Evolutionary conservation across 2,113 vertebrate genomes (phyloP).

Genomic region (Glaucomys volans): DNA sequence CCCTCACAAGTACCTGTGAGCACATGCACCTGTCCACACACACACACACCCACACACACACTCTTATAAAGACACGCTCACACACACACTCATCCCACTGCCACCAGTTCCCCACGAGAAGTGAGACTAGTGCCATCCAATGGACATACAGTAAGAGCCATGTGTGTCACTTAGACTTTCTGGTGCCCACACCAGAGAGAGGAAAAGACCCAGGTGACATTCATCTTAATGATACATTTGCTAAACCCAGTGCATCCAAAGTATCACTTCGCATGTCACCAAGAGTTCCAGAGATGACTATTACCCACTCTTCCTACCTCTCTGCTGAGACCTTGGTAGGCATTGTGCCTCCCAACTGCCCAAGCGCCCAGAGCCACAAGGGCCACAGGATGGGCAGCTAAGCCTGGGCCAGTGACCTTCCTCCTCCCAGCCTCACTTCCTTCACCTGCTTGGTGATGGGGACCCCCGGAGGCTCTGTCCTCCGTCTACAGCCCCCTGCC

Average conservation of each 20-base stretch:
- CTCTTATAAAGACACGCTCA: too few species aligned
- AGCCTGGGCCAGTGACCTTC: background rate
- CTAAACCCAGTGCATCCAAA: background rate
- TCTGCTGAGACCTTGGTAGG: background rate
- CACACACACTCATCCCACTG: background rate
- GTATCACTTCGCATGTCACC: background rate
- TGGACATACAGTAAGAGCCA: background rate
- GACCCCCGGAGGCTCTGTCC: fast-evolving
- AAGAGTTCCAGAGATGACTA: background rate
- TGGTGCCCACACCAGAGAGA: background rate
- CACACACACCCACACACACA: background rate
- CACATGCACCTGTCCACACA: background rate
- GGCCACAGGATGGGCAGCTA: fast-evolving
- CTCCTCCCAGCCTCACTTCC: background rate
- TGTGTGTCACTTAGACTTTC: background rate
- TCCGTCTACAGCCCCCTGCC: background rate
- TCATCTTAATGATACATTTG: background rate
- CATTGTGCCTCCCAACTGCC: fast-evolving
- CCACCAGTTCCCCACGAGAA: background rate
- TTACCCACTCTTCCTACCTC: fast-evolving
- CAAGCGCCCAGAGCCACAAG: fast-evolving
- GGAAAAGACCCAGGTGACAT: background rate
- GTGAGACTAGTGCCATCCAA: background rate
- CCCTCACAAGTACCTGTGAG: too few species aligned
- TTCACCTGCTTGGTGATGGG: fast-evolving